Evolutionary conservation across 2,113 vertebrate species (phyloP).

Genomic region (Ochotona princeps): DNA sequence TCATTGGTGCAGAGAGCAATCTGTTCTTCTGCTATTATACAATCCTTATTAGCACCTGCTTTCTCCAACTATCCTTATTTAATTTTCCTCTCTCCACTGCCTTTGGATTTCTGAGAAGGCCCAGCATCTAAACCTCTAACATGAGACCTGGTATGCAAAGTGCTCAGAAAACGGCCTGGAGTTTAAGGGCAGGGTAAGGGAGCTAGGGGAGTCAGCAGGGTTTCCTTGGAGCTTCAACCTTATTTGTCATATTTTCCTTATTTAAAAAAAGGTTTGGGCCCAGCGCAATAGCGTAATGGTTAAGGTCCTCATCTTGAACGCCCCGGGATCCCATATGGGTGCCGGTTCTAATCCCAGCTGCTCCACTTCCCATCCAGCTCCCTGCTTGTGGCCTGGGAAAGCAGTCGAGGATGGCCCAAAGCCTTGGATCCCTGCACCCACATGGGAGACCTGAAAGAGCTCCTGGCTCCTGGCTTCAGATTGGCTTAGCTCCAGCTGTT

Average conservation of each 20-base stretch:
- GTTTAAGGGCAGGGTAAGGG: neutral
- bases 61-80: neutral
- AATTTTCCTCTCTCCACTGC: neutral
- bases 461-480: no score
- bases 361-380: no score
- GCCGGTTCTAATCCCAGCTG: no score
- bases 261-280: neutral
- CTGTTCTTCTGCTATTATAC: neutral
- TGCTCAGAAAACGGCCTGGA: neutral
- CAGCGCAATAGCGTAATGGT: no score
- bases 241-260: neutral
- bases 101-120: neutral
- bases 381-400: no score
- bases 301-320: no score
- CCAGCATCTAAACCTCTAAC: neutral
- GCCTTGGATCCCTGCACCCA: no score
- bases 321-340: no score
- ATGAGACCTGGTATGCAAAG: neutral
- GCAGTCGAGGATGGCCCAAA: no score
- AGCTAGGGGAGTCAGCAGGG: neutral
- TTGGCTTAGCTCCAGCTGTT: no score
- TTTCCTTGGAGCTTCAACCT: conserved; percentile 27
- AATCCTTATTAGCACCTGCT: neutral
- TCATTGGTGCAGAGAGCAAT: neutral
- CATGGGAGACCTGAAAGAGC: no score